These are phyloP conservation scores for Eulemur macaco DNA, from an alignment of 2,113 vertebrate genomes.

Conservation along the genomic window DNA sequence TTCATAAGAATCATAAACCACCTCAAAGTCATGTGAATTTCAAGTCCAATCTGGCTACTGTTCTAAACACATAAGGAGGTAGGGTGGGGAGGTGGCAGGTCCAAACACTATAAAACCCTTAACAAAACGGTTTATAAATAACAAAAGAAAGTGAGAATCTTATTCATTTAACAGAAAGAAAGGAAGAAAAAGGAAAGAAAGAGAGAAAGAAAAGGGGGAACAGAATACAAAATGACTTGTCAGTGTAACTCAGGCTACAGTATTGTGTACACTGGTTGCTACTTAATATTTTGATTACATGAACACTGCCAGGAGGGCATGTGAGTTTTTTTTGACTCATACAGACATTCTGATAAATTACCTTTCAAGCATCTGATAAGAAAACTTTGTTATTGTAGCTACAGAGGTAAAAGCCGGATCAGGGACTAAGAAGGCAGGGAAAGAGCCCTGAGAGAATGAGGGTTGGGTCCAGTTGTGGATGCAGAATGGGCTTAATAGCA, in stretches of 20 bases:
- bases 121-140: background rate
- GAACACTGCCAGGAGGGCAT: background rate
- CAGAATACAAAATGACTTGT: slow-evolving; percentile 20
- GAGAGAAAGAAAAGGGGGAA: background rate
- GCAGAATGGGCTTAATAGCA: slow-evolving; percentile 63
- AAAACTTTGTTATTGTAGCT: slow-evolving; percentile 50
- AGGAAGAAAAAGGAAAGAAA: background rate
- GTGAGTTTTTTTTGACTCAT: background rate
- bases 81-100: background rate
- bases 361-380: slow-evolving; percentile 18
- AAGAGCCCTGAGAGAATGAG: slow-evolving; percentile 24
- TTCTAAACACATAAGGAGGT: slow-evolving; percentile 38
- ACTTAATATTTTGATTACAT: slow-evolving; percentile 32
- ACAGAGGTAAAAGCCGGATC: slow-evolving; percentile 48
- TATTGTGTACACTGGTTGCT: background rate
- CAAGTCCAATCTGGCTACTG: slow-evolving; percentile 11
- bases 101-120: background rate
- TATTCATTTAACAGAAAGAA: background rate
- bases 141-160: background rate
- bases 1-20: background rate
- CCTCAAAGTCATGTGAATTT: slow-evolving; percentile 6
- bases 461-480: slow-evolving; percentile 36
- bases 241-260: background rate
- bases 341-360: slow-evolving; percentile 41
- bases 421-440: slow-evolving; percentile 39